A percentile compares a stretch with the other conserved stretches of the same genome.
These are phyloP conservation scores for Cuculus canorus DNA, from an alignment of 2,797 vertebrate genomes.

Conservation along the genomic window DNA sequence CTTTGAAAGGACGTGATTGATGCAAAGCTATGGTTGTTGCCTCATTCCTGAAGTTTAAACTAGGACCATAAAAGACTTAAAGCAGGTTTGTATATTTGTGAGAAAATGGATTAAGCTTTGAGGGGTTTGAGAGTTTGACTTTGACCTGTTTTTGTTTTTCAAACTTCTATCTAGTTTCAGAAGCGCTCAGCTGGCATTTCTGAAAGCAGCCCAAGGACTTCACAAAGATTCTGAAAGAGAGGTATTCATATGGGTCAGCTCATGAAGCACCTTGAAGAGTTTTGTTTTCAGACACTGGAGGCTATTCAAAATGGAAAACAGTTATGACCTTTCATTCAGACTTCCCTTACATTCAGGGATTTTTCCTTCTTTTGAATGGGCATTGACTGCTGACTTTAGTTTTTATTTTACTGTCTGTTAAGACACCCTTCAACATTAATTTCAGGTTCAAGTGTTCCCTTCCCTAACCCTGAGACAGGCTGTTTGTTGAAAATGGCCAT, in stretches of 20 bases:
- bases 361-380: slow-evolving; percentile 5
- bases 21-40: background rate
- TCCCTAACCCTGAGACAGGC: background rate
- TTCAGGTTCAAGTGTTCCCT: background rate
- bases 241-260: background rate
- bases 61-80: background rate
- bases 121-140: slow-evolving; percentile 26
- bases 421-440: background rate
- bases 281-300: slow-evolving; percentile 12
- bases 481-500: background rate
- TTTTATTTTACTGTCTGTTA: background rate
- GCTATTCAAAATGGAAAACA: slow-evolving; percentile 12
- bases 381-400: background rate
- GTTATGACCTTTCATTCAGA: background rate
- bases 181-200: slow-evolving; percentile 43
- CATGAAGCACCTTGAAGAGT: background rate
- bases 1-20: fast-evolving
- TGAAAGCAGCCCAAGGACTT: slow-evolving; percentile 10
- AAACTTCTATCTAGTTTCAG: background rate
- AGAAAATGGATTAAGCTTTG: slow-evolving; percentile 1
- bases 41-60: background rate
- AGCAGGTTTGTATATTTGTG: background rate
- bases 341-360: background rate
- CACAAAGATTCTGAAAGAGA: background rate
- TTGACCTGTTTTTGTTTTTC: slow-evolving; percentile 46